Percentiles rank a stretch among this genome's conserved stretches.
These are phyloP conservation scores for Helicorthomorpha holstii DNA, from an alignment of 1,140 invertebrate genomes.

Conservation along the genomic window DNA sequence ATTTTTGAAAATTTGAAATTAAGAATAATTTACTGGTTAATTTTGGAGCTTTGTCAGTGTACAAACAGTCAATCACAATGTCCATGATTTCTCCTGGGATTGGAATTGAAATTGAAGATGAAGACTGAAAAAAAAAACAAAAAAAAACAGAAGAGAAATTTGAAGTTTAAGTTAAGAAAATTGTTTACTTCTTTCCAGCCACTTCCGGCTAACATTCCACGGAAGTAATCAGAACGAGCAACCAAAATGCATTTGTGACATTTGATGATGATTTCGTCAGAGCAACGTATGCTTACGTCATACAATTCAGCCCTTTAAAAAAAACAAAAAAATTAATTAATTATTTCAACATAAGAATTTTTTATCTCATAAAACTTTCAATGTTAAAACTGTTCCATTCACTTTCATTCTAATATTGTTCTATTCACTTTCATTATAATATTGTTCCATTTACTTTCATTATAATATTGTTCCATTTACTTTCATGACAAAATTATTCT, in stretches of 20 bases:
- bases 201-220: slow-evolving; percentile 48
- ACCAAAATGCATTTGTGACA: slow-evolving; percentile 56
- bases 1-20: slow-evolving; percentile 5
- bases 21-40: slow-evolving; percentile 15
- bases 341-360: too few relatives aligned
- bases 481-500: too few relatives aligned
- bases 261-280: slow-evolving; percentile 35
- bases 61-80: slow-evolving; percentile 45
- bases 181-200: slow-evolving; percentile 45
- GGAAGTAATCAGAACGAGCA: slow-evolving; percentile 53
- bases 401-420: too few relatives aligned
- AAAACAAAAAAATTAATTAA: neutral
- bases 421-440: too few relatives aligned
- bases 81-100: slow-evolving; percentile 34
- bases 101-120: slow-evolving; percentile 11
- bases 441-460: too few relatives aligned
- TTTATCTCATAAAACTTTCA: too few relatives aligned
- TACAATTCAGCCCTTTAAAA: slow-evolving; percentile 29
- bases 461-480: too few relatives aligned
- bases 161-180: neutral
- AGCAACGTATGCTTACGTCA: slow-evolving; percentile 39
- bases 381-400: too few relatives aligned
- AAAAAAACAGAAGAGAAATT: too few relatives aligned
- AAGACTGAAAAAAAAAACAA: slow-evolving; percentile 6
- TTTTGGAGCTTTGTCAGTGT: slow-evolving; percentile 39